phyloP scores from a whole-genome alignment of 2,113 vertebrate species.

The Erythrocercus mccallii region DNA sequence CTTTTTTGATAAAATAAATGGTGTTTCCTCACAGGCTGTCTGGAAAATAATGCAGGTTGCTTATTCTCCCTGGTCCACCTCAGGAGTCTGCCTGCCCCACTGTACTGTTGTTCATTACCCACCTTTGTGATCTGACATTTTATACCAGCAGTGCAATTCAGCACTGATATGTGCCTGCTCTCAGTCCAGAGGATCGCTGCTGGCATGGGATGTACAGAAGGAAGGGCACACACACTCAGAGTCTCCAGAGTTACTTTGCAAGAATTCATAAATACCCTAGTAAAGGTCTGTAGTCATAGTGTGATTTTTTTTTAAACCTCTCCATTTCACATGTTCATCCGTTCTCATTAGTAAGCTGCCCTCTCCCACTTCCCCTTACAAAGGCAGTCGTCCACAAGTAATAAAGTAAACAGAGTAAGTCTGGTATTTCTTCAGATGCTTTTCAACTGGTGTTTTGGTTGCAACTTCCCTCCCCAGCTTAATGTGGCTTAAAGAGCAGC shows the following conservation, averaged over 20 bases:
- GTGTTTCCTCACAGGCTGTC: not conserved
- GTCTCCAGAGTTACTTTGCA: not conserved
- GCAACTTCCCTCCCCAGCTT: not conserved
- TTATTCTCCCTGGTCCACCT: not conserved
- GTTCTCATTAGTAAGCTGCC: not conserved
- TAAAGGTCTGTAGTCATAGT: not conserved
- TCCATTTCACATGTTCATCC: not conserved
- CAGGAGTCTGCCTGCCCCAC: not conserved
- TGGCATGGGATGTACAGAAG: not conserved
- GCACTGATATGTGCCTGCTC: not conserved
- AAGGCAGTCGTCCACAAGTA: not conserved
- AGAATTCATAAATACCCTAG: not conserved
- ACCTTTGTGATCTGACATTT: not conserved
- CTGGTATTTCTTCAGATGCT: not conserved
- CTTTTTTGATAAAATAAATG: not conserved
- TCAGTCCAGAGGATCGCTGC: not conserved
- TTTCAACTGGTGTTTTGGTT: not conserved
- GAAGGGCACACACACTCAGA: not conserved
- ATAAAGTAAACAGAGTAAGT: not conserved
- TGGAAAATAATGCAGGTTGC: fast-evolving
- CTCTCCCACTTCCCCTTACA: not conserved
- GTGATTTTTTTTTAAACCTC: not conserved
- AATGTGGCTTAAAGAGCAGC: not conserved
- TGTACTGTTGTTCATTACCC: not conserved
- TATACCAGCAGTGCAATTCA: not conserved